phyloP scores from a whole-genome alignment of 2,888 invertebrate genomes.

The Temnothorax rugatulus region DNA sequence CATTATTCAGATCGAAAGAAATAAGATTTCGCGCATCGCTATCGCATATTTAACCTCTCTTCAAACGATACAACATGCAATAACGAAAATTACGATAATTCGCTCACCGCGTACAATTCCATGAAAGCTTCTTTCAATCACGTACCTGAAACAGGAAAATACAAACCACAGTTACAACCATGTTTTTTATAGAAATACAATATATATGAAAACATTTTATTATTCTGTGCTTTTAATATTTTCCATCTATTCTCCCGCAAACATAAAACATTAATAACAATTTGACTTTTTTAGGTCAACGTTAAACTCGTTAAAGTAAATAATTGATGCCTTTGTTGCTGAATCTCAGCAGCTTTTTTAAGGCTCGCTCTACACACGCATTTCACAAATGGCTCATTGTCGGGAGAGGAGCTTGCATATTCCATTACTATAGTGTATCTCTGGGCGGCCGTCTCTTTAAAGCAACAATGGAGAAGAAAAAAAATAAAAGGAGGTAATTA shows the following conservation, averaged over 20 bases:
- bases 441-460: slow-evolving; percentile 10
- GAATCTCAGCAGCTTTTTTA: background rate
- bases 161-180: background rate
- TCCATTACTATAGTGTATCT: slow-evolving; percentile 26
- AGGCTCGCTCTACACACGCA: slow-evolving; percentile 4
- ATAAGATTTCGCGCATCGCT: background rate
- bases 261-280: background rate
- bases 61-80: slow-evolving; percentile 4
- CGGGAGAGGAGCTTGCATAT: background rate
- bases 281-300: background rate
- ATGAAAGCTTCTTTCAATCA: background rate
- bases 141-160: slow-evolving; percentile 42
- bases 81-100: slow-evolving; percentile 4
- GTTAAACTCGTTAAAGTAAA: slow-evolving; percentile 3
- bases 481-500: slow-evolving; percentile 48
- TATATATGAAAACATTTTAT: background rate
- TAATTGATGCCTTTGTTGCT: slow-evolving; percentile 12
- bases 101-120: slow-evolving; percentile 10
- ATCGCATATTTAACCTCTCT: background rate
- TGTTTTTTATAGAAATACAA: background rate
- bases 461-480: background rate
- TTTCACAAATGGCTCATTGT: slow-evolving; percentile 33
- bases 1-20: background rate
- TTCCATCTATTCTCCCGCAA: background rate
- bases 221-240: background rate